Conservation (phyloP, 2,888 invertebrate genomes). For the Campoplex capitator region DNA sequence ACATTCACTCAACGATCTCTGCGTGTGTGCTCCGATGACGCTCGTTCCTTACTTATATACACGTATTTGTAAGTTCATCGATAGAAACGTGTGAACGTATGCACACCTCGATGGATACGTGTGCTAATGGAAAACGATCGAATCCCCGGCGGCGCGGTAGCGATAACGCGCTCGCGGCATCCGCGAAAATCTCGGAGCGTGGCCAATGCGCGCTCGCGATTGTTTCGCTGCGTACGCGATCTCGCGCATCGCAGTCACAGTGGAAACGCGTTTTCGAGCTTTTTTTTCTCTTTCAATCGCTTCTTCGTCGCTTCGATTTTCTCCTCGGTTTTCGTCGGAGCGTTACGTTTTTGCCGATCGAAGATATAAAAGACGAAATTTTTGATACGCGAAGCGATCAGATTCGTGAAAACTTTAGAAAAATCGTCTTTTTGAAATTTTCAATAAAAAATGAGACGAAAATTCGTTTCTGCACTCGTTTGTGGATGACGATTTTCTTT, state of each 20-base stretch:
- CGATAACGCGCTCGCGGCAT: slow-evolving; percentile 55
- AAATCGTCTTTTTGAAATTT: no score
- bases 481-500: neutral
- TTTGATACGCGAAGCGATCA: no score
- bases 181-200: slow-evolving; percentile 25
- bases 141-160: slow-evolving; percentile 6
- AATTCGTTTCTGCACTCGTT: no score
- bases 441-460: no score
- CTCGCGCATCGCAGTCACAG: neutral
- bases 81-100: neutral
- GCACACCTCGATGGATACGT: neutral
- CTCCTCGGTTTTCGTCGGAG: no score
- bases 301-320: neutral
- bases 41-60: slow-evolving; percentile 59
- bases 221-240: slow-evolving; percentile 34
- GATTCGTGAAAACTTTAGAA: no score
- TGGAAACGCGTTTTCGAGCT: slow-evolving; percentile 11
- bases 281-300: neutral
- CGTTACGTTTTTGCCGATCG: no score
- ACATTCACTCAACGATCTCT: slow-evolving; percentile 75
- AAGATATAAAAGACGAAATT: no score
- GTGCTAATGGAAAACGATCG: slow-evolving; percentile 34
- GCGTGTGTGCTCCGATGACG: slow-evolving; percentile 69
- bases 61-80: no score
- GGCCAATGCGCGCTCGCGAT: slow-evolving; percentile 47